These are phyloP conservation scores for Leptinotarsa texana DNA, from an alignment of 1,140 invertebrate genomes.

Conservation along the genomic window DNA sequence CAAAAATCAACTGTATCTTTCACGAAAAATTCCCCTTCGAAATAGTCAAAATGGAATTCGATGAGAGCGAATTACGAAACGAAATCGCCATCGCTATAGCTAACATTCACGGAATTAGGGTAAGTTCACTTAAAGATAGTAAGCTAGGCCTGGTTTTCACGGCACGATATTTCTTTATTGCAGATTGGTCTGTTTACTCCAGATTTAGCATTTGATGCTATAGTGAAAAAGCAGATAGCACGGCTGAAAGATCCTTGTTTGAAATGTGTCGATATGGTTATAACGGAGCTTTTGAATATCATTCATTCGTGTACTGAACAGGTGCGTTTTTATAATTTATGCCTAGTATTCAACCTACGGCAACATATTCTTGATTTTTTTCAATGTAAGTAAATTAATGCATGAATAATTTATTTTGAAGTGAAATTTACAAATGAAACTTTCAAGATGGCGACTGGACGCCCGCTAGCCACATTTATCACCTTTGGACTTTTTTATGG, in stretches of 20 bases:
- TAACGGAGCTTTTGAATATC: slow-evolving; percentile 91
- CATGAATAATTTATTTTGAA: no score
- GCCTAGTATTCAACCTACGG: no score
- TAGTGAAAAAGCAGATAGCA: slow-evolving; percentile 98
- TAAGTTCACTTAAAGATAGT: slow-evolving; percentile 40
- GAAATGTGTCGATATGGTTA: slow-evolving; percentile 97
- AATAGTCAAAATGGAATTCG: slow-evolving; percentile 98
- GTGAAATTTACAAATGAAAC: no score
- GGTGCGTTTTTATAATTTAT: slow-evolving; percentile 58
- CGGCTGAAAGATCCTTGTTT: slow-evolving; percentile 95
- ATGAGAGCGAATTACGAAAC: slow-evolving; percentile 95
- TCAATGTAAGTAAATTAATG: no score
- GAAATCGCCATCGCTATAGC: slow-evolving; percentile 99
- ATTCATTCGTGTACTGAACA: slow-evolving; percentile 92
- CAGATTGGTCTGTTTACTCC: slow-evolving; percentile 98
- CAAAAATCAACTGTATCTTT: slow-evolving; percentile 98
- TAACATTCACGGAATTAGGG: slow-evolving; percentile 94
- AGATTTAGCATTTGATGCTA: slow-evolving; percentile 99
- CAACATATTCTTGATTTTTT: no score
- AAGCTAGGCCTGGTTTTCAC: background rate
- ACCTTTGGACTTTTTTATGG: no score
- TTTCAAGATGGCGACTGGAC: no score
- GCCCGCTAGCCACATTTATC: no score
- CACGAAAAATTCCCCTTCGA: slow-evolving; percentile 99
- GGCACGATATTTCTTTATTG: slow-evolving; percentile 29